Evolutionary conservation across 1,140 invertebrate genomes (phyloP), one percentile per base, ranked within the genome.

Genomic region (Drosophila oshimai): DNA sequence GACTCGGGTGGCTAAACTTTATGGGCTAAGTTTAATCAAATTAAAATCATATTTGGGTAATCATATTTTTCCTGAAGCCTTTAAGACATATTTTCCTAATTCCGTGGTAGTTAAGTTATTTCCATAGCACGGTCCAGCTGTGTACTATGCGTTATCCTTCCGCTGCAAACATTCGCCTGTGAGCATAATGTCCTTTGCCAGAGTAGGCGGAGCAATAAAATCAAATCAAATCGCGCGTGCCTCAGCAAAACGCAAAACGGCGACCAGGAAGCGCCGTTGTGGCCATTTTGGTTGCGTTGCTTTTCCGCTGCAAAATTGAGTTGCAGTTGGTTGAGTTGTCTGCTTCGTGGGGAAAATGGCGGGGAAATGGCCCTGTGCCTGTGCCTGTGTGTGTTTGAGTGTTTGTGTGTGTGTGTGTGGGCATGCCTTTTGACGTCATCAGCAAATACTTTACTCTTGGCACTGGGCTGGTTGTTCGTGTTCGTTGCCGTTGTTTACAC

Each of bases 401-500:
- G 44, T 42, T 15, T 33, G 42, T 60, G 60, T 54, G 13, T 69
- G 44, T 44, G 18, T 42, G 62, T 51, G 44, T 54, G 53, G 28
- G 28, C 58, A 24, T 31, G 68, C 74, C 75, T 67, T 65, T 62
- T 75, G 75, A 84, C 80, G 80, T 86, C 80, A 81, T 70, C 73
- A 76, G 73, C 68, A 72, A 70, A 67, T 58, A 65, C 29, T 50
- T 64, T 54, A 18, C 34, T 34, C 28, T 26, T n/a, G 12, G 24
- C 41, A 31, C 28, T 36, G 26, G 33, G 42, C n/a, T 36, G 29
- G 0, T 7, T 3, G 36, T 46, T 68, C 46, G 31, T 69, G 69
- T 13, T 57, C 44, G 57, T 57, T 74, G 74, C 33, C 42, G 50
- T 54, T 84, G 80, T 84, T 84, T 86, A 86, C 80, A 84, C 80